These are phyloP conservation scores for Pyralis farinalis DNA, from an alignment of 2,888 invertebrate genomes.

Conservation along the genomic window DNA sequence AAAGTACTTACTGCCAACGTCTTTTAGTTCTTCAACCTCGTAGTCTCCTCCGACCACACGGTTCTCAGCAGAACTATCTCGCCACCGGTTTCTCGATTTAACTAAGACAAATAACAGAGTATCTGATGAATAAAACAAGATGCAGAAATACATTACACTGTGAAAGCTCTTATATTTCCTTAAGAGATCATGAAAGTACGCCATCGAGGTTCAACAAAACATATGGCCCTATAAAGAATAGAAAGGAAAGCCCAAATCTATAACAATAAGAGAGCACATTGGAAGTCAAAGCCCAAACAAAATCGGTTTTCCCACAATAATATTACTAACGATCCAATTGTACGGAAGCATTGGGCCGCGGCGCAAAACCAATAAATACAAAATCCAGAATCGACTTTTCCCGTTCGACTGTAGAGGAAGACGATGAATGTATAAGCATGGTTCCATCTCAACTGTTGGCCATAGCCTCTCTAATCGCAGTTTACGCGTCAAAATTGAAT, in stretches of 20 bases:
- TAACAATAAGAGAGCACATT: conserved; percentile 71
- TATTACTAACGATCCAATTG: conserved; percentile 79
- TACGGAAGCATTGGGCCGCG: conserved; percentile 69
- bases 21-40: conserved; percentile 88
- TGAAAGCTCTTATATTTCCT: conserved; percentile 48
- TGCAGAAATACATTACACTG: conserved; percentile 34
- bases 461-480: conserved; percentile 51
- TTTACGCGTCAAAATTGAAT: conserved; percentile 52
- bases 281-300: conserved; percentile 75
- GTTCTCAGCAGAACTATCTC: conserved; percentile 79
- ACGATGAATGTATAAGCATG: conserved; percentile 62
- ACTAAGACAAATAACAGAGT: conserved; percentile 39
- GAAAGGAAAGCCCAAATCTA: conserved; percentile 64
- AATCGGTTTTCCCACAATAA: conserved; percentile 76
- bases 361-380: conserved; percentile 76
- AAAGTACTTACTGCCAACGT: conserved; percentile 83
- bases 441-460: conserved; percentile 42
- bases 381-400: conserved; percentile 66
- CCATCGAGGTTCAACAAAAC: conserved; percentile 58
- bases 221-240: conserved; percentile 58
- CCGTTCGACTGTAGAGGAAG: conserved; percentile 41
- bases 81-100: conserved; percentile 80
- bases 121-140: background rate
- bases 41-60: conserved; percentile 84
- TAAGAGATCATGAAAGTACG: conserved; percentile 51